These are phyloP conservation scores for Isurus oxyrinchus DNA, from an alignment of 2,113 vertebrate species.

Conservation along the genomic window DNA sequence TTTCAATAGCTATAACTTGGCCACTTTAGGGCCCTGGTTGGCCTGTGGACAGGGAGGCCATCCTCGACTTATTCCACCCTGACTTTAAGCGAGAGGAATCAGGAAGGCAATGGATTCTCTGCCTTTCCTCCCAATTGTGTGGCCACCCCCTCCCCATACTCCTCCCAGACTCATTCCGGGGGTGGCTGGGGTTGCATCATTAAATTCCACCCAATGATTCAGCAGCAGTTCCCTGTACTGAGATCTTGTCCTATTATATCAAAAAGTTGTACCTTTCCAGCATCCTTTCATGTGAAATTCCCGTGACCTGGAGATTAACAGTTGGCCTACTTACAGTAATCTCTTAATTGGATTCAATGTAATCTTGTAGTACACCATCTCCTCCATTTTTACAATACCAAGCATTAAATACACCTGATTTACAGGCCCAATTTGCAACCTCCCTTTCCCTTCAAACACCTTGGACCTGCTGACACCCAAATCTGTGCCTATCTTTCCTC, in stretches of 20 bases:
- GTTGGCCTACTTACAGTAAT: not conserved
- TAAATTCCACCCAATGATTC: not conserved
- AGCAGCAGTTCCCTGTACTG: not conserved
- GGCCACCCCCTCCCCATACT: too few relatives aligned
- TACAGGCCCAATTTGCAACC: not conserved
- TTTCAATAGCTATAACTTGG: too few relatives aligned
- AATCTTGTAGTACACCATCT: not conserved
- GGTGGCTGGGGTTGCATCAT: not conserved
- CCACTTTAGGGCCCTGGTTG: too few relatives aligned
- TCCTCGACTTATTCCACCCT: too few relatives aligned
- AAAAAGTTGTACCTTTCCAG: not conserved
- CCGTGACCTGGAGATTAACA: not conserved
- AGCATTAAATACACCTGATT: not conserved
- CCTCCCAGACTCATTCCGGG: too few relatives aligned
- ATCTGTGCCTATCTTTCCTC: not conserved
- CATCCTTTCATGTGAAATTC: not conserved
- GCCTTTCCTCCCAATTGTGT: too few relatives aligned
- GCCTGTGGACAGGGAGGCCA: too few relatives aligned
- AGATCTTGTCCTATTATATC: not conserved
- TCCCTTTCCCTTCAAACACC: not conserved
- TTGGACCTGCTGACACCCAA: not conserved
- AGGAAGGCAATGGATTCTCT: too few relatives aligned
- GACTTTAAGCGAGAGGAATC: too few relatives aligned
- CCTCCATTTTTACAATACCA: not conserved
- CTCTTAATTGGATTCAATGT: not conserved